phyloP scores from a whole-genome alignment of 2,797 vertebrate genomes.

The Melanotaenia parkinsoni region DNA sequence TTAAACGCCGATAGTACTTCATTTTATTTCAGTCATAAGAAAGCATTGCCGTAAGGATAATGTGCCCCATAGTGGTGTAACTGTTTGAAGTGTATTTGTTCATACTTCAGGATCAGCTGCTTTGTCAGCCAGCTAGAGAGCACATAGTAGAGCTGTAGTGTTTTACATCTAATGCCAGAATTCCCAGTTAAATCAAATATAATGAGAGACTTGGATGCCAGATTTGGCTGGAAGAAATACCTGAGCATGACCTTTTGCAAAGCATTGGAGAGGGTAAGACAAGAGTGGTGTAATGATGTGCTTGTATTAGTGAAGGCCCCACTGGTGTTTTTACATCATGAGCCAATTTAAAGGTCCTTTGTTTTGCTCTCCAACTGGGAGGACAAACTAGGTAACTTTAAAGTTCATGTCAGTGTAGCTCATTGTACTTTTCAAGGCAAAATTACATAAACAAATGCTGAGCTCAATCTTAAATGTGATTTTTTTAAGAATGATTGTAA shows the following conservation, averaged over 20 bases:
- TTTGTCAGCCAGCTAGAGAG: constrained; percentile 18
- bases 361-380: constrained; percentile 89
- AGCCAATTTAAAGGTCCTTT: constrained; percentile 93
- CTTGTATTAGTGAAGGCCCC: constrained; percentile 90
- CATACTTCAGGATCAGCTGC: constrained; percentile 33
- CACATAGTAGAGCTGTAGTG: background rate
- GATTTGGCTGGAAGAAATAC: constrained; percentile 53
- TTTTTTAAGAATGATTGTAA: background rate
- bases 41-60: constrained; percentile 53
- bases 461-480: constrained; percentile 2
- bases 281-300: constrained; percentile 88
- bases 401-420: constrained; percentile 59
- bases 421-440: constrained; percentile 44
- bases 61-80: constrained; percentile 44
- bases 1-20: constrained; percentile 59
- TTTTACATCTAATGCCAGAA: constrained; percentile 40
- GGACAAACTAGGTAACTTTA: constrained; percentile 79
- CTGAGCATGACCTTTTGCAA: constrained; percentile 85
- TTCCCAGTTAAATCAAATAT: constrained; percentile 45
- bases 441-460: constrained; percentile 45
- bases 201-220: constrained; percentile 35
- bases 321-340: constrained; percentile 93
- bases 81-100: constrained; percentile 30
- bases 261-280: constrained; percentile 81
- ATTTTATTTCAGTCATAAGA: constrained; percentile 60